Evolutionary conservation across 2,888 invertebrate species (phyloP), one percentile per base, ranked within the genome.

Genomic region (Ametastegia equiseti): DNA sequence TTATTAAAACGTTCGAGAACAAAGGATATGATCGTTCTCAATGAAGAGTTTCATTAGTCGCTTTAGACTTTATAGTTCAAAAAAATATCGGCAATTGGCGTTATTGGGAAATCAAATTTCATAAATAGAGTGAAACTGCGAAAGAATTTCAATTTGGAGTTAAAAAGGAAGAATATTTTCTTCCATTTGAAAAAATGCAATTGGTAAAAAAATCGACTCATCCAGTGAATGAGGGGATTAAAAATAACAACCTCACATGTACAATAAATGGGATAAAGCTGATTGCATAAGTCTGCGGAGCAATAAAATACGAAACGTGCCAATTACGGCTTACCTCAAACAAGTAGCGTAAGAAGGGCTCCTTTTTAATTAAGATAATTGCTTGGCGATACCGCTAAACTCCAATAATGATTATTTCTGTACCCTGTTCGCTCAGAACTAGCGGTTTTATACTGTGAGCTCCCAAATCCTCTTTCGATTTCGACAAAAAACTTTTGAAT

Each of bases 271-370:
- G 60, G 78, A 45, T 60, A 71, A 71, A 71, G 15, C 73, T 60
- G 83, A 85, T 84, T 83, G 82, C 83, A 75, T 82, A 85, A 85
- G 83, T 82, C 78, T 57, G 36, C 15, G 19, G 67, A 73, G 83
- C 82, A 39, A 80, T 84, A 85, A 84, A 86, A 85, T 84, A 85
- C 83, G 82, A 86, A 85, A 83, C 84, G 81, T 69, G 42, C 73
- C 81, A 83, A 86, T 84, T 85, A 85, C 19, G 75, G 78, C 60
- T 33, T 78, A 57, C 60, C 39, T 78, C 63, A 78, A 78, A 78
- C 60, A 50, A 23, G 63, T 78, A 60, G 57, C 23, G 42, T 63
- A 57, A 42, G 45, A 30, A 78, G 42, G 60, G 78, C 39, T 36
- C 57, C 42, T 78, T 75, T 75, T 54, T 78, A 78, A 78, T 78